phyloP scores from a whole-genome alignment of 2,888 invertebrate genomes.

The Bugulina stolonifera region DNA sequence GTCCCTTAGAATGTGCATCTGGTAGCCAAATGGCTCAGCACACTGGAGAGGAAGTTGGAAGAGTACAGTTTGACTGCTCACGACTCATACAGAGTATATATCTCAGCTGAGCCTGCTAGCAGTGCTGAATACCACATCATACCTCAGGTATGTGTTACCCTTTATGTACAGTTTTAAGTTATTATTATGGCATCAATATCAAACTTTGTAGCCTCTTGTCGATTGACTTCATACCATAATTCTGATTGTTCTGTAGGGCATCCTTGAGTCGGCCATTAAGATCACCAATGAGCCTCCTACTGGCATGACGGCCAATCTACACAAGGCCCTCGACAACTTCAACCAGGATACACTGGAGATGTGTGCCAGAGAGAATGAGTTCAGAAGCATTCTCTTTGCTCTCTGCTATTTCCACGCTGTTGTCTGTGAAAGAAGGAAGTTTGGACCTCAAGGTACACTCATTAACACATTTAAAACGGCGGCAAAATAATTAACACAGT shows the following conservation, averaged over 20 bases:
- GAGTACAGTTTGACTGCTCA: conserved; percentile 74
- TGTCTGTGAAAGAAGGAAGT: conserved; percentile 86
- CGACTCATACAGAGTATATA: conserved; percentile 74
- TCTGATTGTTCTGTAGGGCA: conserved; percentile 71
- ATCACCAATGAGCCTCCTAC: conserved; percentile 96
- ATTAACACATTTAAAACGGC: too few species aligned
- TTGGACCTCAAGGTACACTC: conserved; percentile 74
- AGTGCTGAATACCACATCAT: conserved; percentile 83
- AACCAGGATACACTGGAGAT: conserved; percentile 89
- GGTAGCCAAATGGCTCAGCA: conserved; percentile 86
- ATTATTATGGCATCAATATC: too few species aligned
- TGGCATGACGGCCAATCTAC: conserved; percentile 91
- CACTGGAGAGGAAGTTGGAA: conserved; percentile 85
- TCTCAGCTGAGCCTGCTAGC: conserved; percentile 90
- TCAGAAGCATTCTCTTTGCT: conserved; percentile 86
- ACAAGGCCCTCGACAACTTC: conserved; percentile 89
- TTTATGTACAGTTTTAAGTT: too few species aligned
- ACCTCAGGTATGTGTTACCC: conserved; percentile 62
- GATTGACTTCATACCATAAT: too few species aligned
- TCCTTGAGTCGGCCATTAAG: conserved; percentile 90
- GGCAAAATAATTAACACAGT: too few species aligned
- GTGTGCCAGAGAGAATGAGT: conserved; percentile 92
- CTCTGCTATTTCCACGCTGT: conserved; percentile 89
- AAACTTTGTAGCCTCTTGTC: too few species aligned
- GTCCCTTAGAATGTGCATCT: conserved; percentile 77